Conservation (phyloP, 2,113 vertebrate genomes). For the Tachuris rubrigastra region DNA sequence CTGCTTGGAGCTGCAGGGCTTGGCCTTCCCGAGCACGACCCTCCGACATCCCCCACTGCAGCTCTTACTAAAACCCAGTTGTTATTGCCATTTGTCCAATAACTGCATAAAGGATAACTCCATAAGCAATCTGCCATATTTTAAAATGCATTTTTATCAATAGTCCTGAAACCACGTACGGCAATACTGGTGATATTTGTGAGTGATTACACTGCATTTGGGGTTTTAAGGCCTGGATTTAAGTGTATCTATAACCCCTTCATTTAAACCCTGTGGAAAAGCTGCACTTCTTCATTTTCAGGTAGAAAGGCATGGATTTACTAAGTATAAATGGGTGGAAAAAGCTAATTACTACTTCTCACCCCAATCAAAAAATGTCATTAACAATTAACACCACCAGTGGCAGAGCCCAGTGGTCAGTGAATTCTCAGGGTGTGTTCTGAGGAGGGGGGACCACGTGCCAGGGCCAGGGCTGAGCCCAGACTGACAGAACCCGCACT, state of each 20-base stretch:
- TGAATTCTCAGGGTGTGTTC: background rate
- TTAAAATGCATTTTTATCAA: background rate
- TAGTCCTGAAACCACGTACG: background rate
- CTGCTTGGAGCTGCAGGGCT: background rate
- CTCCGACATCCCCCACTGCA: background rate
- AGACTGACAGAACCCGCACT: background rate
- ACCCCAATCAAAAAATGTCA: background rate
- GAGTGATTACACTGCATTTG: background rate
- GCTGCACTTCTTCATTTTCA: background rate
- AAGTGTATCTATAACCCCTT: background rate
- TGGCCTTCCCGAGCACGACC: background rate
- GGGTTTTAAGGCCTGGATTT: background rate
- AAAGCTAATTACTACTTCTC: background rate
- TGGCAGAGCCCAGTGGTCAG: background rate
- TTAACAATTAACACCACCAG: background rate
- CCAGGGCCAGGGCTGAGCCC: background rate
- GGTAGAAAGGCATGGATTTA: background rate
- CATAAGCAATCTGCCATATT: background rate
- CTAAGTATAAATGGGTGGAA: background rate
- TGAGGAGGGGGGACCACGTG: background rate
- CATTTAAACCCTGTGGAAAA: background rate
- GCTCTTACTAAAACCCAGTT: background rate
- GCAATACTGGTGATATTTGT: background rate
- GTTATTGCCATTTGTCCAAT: background rate
- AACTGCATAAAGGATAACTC: background rate